phyloP scores from a whole-genome alignment of 2,113 vertebrate genomes.

The Tor tambroides region DNA sequence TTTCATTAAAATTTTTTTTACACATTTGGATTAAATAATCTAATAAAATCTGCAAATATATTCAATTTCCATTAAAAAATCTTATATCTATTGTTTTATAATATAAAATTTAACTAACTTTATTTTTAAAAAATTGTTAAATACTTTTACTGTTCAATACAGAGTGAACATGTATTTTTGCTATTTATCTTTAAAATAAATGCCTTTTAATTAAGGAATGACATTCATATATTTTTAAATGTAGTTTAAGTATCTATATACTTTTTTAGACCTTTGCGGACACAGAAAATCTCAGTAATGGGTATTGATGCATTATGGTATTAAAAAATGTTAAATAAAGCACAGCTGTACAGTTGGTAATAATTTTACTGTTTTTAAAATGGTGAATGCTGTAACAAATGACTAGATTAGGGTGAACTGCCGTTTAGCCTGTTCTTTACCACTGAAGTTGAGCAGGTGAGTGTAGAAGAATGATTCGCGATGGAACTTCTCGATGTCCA shows the following conservation, averaged over 20 bases:
- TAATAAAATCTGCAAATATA: too few species aligned
- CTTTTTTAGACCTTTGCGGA: neutral
- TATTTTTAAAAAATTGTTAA: too few species aligned
- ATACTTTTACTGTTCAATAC: too few species aligned
- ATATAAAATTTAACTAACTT: too few species aligned
- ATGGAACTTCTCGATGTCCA: slow-evolving; percentile 93
- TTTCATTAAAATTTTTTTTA: too few species aligned
- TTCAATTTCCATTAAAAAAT: too few species aligned
- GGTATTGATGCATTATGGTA: neutral
- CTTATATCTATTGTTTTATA: too few species aligned
- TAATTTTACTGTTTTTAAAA: neutral
- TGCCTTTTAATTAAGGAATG: neutral
- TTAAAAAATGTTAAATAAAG: neutral
- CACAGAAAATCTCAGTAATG: neutral
- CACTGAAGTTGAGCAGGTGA: slow-evolving; percentile 92
- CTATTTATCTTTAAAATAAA: neutral
- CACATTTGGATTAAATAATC: too few species aligned
- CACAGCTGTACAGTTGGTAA: neutral
- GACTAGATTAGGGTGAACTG: neutral
- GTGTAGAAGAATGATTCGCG: slow-evolving; percentile 95
- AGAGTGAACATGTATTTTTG: neutral
- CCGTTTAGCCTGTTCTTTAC: slow-evolving; percentile 74
- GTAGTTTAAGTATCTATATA: neutral
- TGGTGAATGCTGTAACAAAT: neutral
- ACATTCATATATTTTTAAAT: neutral